Conservation (phyloP, 2,797 vertebrate species). For the Parambassis ranga region DNA sequence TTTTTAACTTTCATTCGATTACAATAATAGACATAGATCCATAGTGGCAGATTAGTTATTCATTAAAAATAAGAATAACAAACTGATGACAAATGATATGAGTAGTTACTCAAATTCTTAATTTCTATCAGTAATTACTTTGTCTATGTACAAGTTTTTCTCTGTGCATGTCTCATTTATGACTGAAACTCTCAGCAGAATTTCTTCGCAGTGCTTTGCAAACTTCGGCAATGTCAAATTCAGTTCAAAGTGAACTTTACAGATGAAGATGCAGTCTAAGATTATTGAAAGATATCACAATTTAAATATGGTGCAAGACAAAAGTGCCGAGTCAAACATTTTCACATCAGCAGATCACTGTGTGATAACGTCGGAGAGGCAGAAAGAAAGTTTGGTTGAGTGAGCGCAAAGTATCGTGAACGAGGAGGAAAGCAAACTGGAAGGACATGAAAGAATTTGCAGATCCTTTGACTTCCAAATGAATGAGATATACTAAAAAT, state of each 20-base stretch:
- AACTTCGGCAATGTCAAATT: conserved; percentile 57
- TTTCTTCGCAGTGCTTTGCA: conserved; percentile 25
- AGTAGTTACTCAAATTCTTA: too few relatives aligned
- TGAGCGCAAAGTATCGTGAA: conserved; percentile 26
- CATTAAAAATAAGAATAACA: background rate
- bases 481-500: conserved; percentile 51
- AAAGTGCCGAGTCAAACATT: conserved; percentile 63
- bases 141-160: conserved; percentile 6
- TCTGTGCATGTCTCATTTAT: background rate
- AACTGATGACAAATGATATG: background rate
- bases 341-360: conserved; percentile 65
- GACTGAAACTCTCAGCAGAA: conserved; percentile 25
- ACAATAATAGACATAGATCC: too few relatives aligned
- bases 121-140: background rate
- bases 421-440: conserved; percentile 41
- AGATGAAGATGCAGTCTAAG: conserved; percentile 55
- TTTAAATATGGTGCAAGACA: conserved; percentile 62
- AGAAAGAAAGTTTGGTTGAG: conserved; percentile 30
- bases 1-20: too few relatives aligned
- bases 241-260: conserved; percentile 49
- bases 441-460: conserved; percentile 52
- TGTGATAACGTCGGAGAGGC: conserved; percentile 47
- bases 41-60: background rate
- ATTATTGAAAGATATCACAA: conserved; percentile 70
- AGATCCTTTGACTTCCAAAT: conserved; percentile 54